Conservation (phyloP, 2,113 vertebrate species). For the Callaeas wilsoni region DNA sequence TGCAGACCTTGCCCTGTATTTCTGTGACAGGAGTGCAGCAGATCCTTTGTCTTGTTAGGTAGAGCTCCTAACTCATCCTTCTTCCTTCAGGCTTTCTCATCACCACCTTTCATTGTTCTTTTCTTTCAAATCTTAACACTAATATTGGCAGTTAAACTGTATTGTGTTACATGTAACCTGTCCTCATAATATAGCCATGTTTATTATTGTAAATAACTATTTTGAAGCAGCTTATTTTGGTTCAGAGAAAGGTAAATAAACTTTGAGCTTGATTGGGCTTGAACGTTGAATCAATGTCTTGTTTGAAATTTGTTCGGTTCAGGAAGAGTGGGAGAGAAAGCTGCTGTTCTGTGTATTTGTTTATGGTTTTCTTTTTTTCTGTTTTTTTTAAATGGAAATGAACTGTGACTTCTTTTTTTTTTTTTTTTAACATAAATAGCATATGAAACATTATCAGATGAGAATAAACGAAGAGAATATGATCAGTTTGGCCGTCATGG, state of each 20-base stretch:
- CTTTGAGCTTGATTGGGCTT: not conserved
- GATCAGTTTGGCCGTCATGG: slow-evolving; percentile 81
- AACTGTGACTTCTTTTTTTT: not conserved
- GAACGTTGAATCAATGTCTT: not conserved
- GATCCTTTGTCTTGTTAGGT: not conserved
- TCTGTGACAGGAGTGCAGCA: not conserved
- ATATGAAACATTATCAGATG: slow-evolving; percentile 91
- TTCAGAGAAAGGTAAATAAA: not conserved
- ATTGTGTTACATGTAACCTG: not conserved
- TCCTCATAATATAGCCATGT: not conserved
- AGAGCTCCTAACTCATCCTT: not conserved
- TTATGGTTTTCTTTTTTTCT: not conserved
- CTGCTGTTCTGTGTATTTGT: not conserved
- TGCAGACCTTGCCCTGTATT: not conserved
- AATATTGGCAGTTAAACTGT: not conserved
- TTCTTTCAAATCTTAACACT: not conserved
- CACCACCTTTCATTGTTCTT: not conserved
- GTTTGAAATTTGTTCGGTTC: not conserved
- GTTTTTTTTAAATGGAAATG: not conserved
- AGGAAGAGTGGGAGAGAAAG: not conserved
- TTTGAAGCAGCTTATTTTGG: not conserved
- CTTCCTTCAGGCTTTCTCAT: not conserved
- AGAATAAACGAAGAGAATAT: slow-evolving; percentile 84
- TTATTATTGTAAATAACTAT: not conserved
- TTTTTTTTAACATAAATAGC: slow-evolving; percentile 66